Conservation (phyloP, 2,113 vertebrate species). For the Cyanoramphus novaezelandiae region DNA sequence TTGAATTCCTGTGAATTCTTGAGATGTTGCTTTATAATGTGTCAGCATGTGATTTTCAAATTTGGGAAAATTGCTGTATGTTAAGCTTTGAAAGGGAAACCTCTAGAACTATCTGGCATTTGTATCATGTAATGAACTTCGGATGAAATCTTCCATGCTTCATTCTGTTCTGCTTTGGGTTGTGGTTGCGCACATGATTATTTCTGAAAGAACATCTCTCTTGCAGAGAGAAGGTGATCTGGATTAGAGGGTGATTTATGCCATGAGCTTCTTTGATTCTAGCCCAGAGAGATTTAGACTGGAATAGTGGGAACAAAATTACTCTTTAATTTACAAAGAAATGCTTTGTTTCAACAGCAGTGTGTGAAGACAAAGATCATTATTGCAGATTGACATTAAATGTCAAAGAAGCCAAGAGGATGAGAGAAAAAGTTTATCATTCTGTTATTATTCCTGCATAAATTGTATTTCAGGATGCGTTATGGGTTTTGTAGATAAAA, state of each 20-base stretch:
- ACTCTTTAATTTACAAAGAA: conserved; percentile 31
- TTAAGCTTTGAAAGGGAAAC: conserved; percentile 11
- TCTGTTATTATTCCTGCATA: conserved; percentile 31
- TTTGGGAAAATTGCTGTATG: not conserved
- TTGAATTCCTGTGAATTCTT: not conserved
- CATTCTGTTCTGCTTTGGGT: not conserved
- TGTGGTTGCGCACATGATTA: not conserved
- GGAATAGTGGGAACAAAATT: conserved; percentile 1
- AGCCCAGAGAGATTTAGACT: not conserved
- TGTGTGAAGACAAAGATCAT: conserved; percentile 21
- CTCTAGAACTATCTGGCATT: not conserved
- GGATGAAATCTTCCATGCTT: not conserved
- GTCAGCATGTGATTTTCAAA: not conserved
- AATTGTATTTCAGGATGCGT: conserved; percentile 9
- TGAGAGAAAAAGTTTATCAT: conserved; percentile 13
- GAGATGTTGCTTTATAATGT: not conserved
- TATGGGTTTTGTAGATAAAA: conserved; percentile 7
- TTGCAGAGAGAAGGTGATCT: not conserved
- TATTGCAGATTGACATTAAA: conserved; percentile 40
- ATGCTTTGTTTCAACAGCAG: conserved; percentile 37
- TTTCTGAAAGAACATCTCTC: not conserved
- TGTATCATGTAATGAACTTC: not conserved
- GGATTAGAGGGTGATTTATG: conserved; percentile 16
- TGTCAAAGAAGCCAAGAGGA: conserved; percentile 40
- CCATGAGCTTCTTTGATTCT: not conserved